phyloP scores from a whole-genome alignment of 2,888 invertebrate genomes.

The Chironomus riparius region DNA sequence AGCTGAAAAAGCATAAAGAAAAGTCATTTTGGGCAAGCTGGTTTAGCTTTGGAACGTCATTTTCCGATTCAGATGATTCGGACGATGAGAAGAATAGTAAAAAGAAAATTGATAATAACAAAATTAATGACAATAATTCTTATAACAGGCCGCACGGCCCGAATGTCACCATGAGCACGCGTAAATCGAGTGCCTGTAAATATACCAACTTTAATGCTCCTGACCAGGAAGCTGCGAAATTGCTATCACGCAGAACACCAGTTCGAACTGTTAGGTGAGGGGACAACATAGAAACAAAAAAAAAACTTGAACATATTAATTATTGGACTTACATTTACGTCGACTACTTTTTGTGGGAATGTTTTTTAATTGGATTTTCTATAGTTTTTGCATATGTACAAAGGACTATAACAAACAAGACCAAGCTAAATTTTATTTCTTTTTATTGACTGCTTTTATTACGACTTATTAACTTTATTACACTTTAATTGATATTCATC shows the following conservation, averaged over 20 bases:
- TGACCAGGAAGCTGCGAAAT: neutral
- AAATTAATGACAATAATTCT: conserved; percentile 18
- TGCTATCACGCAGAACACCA: neutral
- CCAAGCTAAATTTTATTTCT: neutral
- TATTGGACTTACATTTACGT: neutral
- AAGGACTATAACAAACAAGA: neutral
- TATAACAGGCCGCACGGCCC: conserved; percentile 1
- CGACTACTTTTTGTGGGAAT: neutral
- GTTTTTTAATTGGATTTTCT: neutral
- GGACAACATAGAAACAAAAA: neutral
- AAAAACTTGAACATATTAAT: neutral
- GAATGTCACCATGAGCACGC: neutral
- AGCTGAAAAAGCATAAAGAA: conserved; percentile 14
- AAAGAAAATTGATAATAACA: conserved; percentile 8
- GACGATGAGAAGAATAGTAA: conserved; percentile 9
- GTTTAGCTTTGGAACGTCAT: conserved; percentile 23
- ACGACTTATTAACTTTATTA: too few species aligned
- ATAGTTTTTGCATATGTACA: neutral
- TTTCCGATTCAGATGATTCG: conserved; percentile 8
- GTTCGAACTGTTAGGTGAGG: conserved; percentile 16
- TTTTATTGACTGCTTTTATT: too few species aligned
- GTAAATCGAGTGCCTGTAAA: conserved; percentile 14
- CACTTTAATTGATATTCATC: too few species aligned
- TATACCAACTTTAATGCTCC: conserved; percentile 19
- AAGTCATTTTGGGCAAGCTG: conserved; percentile 25